Conservation (phyloP, 2,797 vertebrate species). For the Sciurus vulgaris region DNA sequence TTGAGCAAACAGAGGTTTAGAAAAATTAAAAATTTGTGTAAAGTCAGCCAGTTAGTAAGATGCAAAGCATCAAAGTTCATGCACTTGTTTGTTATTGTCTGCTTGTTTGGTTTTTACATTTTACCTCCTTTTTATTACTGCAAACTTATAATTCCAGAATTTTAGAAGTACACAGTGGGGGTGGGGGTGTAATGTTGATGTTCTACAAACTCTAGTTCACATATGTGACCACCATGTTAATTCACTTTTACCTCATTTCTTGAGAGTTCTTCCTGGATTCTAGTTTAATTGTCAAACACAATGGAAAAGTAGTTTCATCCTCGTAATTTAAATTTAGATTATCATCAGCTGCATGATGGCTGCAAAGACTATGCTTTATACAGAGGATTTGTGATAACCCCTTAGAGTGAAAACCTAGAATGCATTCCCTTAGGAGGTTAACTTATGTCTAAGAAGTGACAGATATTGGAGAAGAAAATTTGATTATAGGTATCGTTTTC, state of each 20-base stretch:
- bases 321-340: background rate
- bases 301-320: background rate
- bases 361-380: background rate
- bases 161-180: background rate
- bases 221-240: background rate
- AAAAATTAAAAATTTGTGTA: slow-evolving; percentile 37
- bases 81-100: background rate
- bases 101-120: background rate
- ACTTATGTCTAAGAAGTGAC: slow-evolving; percentile 45
- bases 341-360: background rate
- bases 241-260: background rate
- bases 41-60: background rate
- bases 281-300: background rate
- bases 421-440: slow-evolving; percentile 43
- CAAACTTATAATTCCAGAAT: background rate
- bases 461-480: slow-evolving; percentile 61
- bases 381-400: background rate
- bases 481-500: slow-evolving; percentile 78
- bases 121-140: background rate
- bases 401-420: background rate
- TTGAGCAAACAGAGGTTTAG: background rate
- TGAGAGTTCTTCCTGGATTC: background rate
- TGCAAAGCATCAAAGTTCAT: background rate
- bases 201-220: background rate
- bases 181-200: background rate